Evolutionary conservation across 2,113 vertebrate genomes (phyloP).

Genomic region (Candoia aspera): DNA sequence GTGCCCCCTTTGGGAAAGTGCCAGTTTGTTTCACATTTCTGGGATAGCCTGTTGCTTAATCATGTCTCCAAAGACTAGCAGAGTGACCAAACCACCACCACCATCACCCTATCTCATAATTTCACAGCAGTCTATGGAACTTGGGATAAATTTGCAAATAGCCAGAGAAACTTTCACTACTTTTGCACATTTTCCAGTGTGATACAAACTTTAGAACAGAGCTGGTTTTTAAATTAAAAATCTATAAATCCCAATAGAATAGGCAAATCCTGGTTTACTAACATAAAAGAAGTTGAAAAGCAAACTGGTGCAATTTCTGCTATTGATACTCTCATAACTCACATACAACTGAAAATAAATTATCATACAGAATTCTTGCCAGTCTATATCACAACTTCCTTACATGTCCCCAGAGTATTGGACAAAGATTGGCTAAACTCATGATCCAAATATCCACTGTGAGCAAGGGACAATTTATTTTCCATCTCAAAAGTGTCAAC

Average conservation of each 20-base stretch:
- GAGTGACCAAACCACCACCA: neutral
- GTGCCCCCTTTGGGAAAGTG: neutral
- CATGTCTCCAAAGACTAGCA: neutral
- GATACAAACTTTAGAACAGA: neutral
- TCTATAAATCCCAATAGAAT: neutral
- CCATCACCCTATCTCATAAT: neutral
- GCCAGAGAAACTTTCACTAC: neutral
- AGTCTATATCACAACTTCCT: too few species aligned
- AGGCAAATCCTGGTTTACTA: neutral
- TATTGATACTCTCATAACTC: neutral
- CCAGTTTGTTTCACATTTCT: neutral
- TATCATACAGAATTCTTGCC: too few species aligned
- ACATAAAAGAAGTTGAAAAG: neutral
- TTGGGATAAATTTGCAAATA: neutral
- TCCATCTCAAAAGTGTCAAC: too few species aligned
- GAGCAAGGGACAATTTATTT: too few species aligned
- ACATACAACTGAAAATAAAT: too few species aligned
- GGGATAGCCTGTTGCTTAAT: neutral
- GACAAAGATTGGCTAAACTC: too few species aligned
- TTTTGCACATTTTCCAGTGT: neutral
- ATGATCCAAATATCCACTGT: too few species aligned
- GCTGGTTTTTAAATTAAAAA: too few species aligned
- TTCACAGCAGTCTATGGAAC: neutral
- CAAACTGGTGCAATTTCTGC: fast-evolving
- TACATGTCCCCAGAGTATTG: too few species aligned